Base-by-base conservation (phyloP, 30 jellyfish, hydroid and myxozoan genomes). In the Pseudorhiza aurosa region DNA sequence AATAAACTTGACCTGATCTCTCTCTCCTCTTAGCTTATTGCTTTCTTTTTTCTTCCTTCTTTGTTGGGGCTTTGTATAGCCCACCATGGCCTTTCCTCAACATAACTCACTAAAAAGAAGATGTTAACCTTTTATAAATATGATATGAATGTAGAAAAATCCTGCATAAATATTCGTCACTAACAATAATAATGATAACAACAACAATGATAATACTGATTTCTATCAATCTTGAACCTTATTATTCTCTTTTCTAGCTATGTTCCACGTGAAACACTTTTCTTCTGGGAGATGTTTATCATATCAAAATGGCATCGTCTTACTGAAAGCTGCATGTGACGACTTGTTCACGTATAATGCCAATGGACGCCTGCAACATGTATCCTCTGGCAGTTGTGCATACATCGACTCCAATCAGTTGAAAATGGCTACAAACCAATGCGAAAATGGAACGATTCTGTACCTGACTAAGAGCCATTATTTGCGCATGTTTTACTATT, bases 201-300 rank as follows among this genome's bases (percentile, higher is more conserved):
- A n/a, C n/a, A n/a, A n/a, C n/a, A n/a, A n/a, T n/a, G n/a, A n/a
- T n/a, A n/a, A n/a, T n/a, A n/a, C n/a, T n/a, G n/a, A n/a, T n/a
- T n/a, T n/a, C n/a, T n/a, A n/a, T n/a, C n/a, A n/a, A n/a, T n/a
- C n/a, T n/a, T n/a, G n/a, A n/a, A n/a, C n/a, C n/a, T n/a, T n/a
- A 39, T 39, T 4, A 50, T 12, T 59, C 17, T 28, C 39, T 35
- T 33, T 31, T 14, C 10, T 65, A 77, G 89, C 62, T 43, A 77
- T 39, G 4, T 77, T 77, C 51, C 36, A 31, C 14, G 29, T 77
- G 9, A 30, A 77, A 49, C 82, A 77, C 43, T 32, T 77, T 35
- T 68, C 89, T 0, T 40, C 76, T 77, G 82, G 89, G 11, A 46
- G 89, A 45, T 77, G 89, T 27, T 29, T 60, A 28, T 58, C 81